Conservation (phyloP, 2,888 invertebrate genomes). For the Ganaspis brasiliensis region DNA sequence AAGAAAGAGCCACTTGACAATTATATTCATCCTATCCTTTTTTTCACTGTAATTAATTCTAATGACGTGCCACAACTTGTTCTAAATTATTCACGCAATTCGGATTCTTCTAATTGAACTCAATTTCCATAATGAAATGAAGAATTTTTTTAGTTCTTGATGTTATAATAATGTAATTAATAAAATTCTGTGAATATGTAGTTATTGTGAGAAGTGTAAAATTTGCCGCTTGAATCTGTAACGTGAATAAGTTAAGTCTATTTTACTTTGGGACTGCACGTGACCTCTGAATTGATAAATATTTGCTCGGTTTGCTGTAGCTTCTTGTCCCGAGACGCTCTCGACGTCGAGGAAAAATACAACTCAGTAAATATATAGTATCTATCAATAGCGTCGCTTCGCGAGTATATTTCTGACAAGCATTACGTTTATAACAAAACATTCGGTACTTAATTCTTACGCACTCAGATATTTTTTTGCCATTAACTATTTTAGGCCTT, state of each 20-base stretch:
- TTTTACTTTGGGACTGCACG: not conserved
- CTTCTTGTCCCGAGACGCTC: slow-evolving; percentile 57
- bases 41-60: slow-evolving; percentile 8
- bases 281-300: slow-evolving; percentile 21
- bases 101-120: not conserved
- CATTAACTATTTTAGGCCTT: slow-evolving; percentile 75
- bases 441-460: slow-evolving; percentile 58
- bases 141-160: no score
- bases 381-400: slow-evolving; percentile 65
- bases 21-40: not conserved
- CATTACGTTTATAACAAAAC: slow-evolving; percentile 68
- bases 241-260: not conserved
- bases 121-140: no score
- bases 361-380: slow-evolving; percentile 60
- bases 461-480: slow-evolving; percentile 60
- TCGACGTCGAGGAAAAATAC: slow-evolving; percentile 66
- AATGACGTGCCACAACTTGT: not conserved
- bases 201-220: no score
- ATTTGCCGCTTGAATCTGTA: not conserved
- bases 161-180: no score
- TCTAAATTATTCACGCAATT: not conserved
- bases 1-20: slow-evolving; percentile 15
- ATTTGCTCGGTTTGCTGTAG: not conserved
- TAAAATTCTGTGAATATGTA: no score
- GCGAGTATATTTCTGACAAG: slow-evolving; percentile 70